Base-by-base conservation (phyloP, 2,113 vertebrate genomes). In the Engraulis encrasicolus region DNA sequence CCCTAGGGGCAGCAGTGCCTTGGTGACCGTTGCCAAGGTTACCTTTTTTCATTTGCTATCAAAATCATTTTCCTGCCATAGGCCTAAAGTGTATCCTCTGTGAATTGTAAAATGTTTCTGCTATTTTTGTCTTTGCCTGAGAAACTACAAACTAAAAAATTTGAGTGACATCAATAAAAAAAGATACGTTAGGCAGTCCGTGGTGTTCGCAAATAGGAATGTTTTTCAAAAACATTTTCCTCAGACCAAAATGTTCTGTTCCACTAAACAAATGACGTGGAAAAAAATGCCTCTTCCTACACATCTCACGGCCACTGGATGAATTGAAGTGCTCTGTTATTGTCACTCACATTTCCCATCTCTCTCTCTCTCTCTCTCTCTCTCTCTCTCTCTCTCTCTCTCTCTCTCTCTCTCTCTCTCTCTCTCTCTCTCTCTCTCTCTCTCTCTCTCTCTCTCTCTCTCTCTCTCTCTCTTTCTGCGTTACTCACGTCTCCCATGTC, bases 11-110 rank as follows among this genome's bases (percentile, higher is more conserved):
- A 81, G 86, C 87, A 0, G 87, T 91, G 94, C 92, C 94, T 90
- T 92, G 86, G 89, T 83, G 78, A 91, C 93, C 15, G 93, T 96
- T 90, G 94, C 94, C 95, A 95, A 91, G 95, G 94, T 95, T 92
- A 96, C 92, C 14, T 86, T 84, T 91, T 93, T 90, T 80, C 50
- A 85, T 83, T 82, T 81, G 85, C 86, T 82, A 79, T 84, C 52
- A 82, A 88, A 79, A 84, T 71, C 15, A 81, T 80, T 80, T 79
- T 83, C 71, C 52, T 78, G 48, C 66, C 31, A 50, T 82, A 66
- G 58, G 23, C 31, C 45, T 82, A 45, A 5, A 66, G 20, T 27
- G n/a, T 23, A 27, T 66, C 58, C 58, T 66, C n/a, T n/a, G n/a
- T n/a, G n/a, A n/a, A n/a, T n/a, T n/a, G n/a, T n/a, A n/a, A n/a